These are phyloP conservation scores for Lasioglossum figueresi DNA, from an alignment of 2,888 invertebrate species.

Conservation along the genomic window DNA sequence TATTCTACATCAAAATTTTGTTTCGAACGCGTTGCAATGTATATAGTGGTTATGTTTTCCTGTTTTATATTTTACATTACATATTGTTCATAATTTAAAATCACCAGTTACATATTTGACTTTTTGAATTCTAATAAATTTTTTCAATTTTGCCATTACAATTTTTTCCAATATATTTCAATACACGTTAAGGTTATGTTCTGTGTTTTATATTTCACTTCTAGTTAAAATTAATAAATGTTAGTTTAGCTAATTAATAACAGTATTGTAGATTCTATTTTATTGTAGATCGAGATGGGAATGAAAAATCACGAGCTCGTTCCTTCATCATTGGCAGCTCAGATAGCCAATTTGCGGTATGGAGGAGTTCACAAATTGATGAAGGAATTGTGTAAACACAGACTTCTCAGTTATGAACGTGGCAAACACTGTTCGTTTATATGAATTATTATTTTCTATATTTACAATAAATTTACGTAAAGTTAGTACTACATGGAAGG, in stretches of 20 bases:
- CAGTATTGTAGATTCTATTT: neutral
- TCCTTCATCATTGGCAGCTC: conserved; percentile 93
- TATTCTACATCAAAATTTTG: neutral
- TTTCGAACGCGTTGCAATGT: neutral
- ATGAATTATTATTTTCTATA: conserved; percentile 76
- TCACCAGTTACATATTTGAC: neutral
- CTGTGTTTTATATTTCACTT: neutral
- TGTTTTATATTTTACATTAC: neutral
- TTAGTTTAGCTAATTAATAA: neutral
- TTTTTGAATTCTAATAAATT: neutral
- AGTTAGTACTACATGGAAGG: too few relatives aligned
- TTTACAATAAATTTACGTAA: neutral
- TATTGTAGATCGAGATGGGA: conserved; percentile 97
- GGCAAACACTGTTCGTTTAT: conserved; percentile 95
- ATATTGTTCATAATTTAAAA: neutral
- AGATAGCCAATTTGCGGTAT: conserved; percentile 95
- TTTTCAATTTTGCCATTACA: neutral
- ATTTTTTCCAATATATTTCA: neutral
- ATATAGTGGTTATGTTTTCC: conserved; percentile 23
- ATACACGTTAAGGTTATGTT: neutral
- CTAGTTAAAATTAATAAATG: neutral
- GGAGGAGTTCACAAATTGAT: conserved; percentile 97
- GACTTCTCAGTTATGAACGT: conserved; percentile 95
- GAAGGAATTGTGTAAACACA: conserved; percentile 94
- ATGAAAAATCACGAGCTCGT: conserved; percentile 99